Percentiles rank a stretch among this genome's conserved stretches.
phyloP scores from a whole-genome alignment of 2,797 vertebrate species.

The Nyctalus aviator region DNA sequence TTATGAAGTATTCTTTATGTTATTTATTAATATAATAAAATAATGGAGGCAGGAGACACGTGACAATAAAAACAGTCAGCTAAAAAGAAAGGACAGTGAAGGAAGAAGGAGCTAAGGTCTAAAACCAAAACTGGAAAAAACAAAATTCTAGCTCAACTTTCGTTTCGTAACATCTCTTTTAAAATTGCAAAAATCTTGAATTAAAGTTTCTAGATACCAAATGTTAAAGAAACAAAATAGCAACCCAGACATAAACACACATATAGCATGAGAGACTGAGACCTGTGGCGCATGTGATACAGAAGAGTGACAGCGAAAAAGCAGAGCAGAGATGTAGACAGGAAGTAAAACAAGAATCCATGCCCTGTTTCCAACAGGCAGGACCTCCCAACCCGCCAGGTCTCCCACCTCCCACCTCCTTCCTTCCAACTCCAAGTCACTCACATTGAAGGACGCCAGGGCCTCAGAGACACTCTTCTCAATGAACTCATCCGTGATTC shows the following conservation, averaged over 20 bases:
- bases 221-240: slow-evolving; percentile 55
- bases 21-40: slow-evolving; percentile 44
- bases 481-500: slow-evolving; percentile 98
- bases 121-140: slow-evolving; percentile 6
- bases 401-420: neutral
- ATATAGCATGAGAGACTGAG: slow-evolving; percentile 22
- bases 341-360: slow-evolving; percentile 34
- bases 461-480: slow-evolving; percentile 98
- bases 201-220: slow-evolving; percentile 68
- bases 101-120: neutral
- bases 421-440: slow-evolving; percentile 72
- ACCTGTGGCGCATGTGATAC: neutral
- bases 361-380: neutral
- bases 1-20: neutral
- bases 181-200: neutral
- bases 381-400: neutral
- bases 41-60: slow-evolving; percentile 13
- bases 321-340: slow-evolving; percentile 44
- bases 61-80: slow-evolving; percentile 17
- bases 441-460: slow-evolving; percentile 96
- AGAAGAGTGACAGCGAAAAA: slow-evolving; percentile 13
- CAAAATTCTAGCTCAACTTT: neutral
- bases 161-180: slow-evolving; percentile 22
- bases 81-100: neutral
- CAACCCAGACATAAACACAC: slow-evolving; percentile 16